Percentiles rank a stretch among this genome's conserved stretches.
Evolutionary conservation across 30 jellyfish, hydroid and myxozoan genomes (phyloP).

Genomic region (Aurelia sp.): DNA sequence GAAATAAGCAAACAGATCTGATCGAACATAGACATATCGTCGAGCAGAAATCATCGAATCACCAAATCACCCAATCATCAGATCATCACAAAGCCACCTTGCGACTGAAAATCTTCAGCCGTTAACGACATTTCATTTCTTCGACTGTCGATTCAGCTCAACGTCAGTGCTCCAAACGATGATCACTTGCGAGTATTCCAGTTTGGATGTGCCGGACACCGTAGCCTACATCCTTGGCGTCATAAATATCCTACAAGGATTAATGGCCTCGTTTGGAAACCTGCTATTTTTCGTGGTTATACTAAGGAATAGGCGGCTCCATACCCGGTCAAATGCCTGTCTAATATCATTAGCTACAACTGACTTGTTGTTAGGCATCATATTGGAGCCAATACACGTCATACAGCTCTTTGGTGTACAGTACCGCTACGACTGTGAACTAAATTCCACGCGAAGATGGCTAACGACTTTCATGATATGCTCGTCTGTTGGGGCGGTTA

Average conservation of each 20-base stretch:
- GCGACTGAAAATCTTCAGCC: too few relatives aligned
- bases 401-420: slow-evolving; percentile 15
- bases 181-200: not conserved
- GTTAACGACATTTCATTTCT: too few relatives aligned
- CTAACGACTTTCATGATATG: slow-evolving; percentile 43
- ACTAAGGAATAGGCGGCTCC: not conserved
- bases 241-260: not conserved
- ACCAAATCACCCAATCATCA: too few relatives aligned
- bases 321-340: slow-evolving; percentile 22
- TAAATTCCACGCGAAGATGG: slow-evolving; percentile 20
- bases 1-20: too few relatives aligned
- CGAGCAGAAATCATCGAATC: too few relatives aligned
- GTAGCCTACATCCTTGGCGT: slow-evolving; percentile 24
- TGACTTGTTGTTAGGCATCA: slow-evolving; percentile 47
- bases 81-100: too few relatives aligned
- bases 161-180: not conserved
- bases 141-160: too few relatives aligned
- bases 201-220: not conserved
- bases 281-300: slow-evolving; percentile 18
- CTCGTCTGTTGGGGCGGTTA: slow-evolving; percentile 47
- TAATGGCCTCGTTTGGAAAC: slow-evolving; percentile 38
- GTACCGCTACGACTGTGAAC: slow-evolving; percentile 17
- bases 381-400: slow-evolving; percentile 26
- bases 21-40: too few relatives aligned
- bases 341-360: slow-evolving; percentile 56